Evolutionary conservation across 2,797 vertebrate genomes (phyloP).

Genomic region (Chloroceryle amazona): DNA sequence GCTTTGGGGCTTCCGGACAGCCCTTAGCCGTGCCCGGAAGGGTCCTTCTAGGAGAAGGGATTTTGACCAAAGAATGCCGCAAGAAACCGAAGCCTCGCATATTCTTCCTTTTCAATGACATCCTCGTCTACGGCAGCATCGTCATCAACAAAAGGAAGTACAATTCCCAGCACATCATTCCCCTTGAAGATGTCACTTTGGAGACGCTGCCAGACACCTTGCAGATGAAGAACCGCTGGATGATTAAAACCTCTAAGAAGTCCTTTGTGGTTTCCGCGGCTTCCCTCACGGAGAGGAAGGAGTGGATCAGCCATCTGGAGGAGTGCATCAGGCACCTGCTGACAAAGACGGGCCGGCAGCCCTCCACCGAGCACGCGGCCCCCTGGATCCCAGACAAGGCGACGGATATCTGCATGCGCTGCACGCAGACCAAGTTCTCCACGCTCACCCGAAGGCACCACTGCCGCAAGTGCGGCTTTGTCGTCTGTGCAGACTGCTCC

Average conservation of each 20-base stretch:
- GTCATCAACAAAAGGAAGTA: constrained; percentile 87
- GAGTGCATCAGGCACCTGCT: constrained; percentile 81
- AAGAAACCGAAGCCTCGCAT: constrained; percentile 85
- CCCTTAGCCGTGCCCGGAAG: constrained; percentile 82
- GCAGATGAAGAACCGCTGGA: constrained; percentile 89
- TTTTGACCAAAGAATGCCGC: constrained; percentile 89
- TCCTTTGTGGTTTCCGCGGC: constrained; percentile 90
- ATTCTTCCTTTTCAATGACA: constrained; percentile 94
- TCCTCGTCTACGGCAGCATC: constrained; percentile 92
- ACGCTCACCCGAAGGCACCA: constrained; percentile 88
- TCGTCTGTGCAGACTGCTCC: constrained; percentile 91
- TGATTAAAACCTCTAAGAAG: constrained; percentile 91
- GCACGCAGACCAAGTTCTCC: constrained; percentile 85
- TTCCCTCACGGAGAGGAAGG: constrained; percentile 85
- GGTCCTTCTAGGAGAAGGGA: constrained; percentile 90
- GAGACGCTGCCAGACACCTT: constrained; percentile 85
- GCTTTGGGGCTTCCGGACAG: constrained; percentile 84
- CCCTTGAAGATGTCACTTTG: constrained; percentile 87
- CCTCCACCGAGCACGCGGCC: constrained; percentile 79
- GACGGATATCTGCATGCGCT: constrained; percentile 93
- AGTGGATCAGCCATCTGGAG: constrained; percentile 91
- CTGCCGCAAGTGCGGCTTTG: constrained; percentile 92
- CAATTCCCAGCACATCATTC: constrained; percentile 88
- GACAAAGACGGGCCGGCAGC: constrained; percentile 56
- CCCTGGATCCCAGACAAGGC: constrained; percentile 91